These are phyloP conservation scores for Colius striatus DNA, from an alignment of 2,113 vertebrate genomes.

Conservation along the genomic window DNA sequence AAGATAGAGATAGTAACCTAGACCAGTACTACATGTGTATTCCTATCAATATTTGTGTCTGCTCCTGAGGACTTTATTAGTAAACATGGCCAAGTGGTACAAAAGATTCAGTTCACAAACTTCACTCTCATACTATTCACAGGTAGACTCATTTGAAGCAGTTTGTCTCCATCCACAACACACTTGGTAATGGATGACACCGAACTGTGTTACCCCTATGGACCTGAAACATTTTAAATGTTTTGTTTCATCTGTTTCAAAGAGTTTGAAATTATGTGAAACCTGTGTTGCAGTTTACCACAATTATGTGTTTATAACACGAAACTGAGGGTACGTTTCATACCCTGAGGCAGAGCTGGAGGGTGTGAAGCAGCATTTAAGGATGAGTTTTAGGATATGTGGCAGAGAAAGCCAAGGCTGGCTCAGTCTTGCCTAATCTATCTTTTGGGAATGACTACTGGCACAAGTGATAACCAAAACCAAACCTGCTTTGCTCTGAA, in stretches of 20 bases:
- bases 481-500: not conserved
- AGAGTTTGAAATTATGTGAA: not conserved
- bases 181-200: not conserved
- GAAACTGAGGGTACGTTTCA: not conserved
- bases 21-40: not conserved
- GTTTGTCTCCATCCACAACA: not conserved
- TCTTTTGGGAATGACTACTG: not conserved
- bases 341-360: not conserved
- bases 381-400: not conserved
- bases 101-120: rapidly evolving
- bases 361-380: not conserved
- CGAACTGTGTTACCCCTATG: not conserved
- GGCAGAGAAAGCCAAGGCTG: not conserved
- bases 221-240: not conserved
- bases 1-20: not conserved
- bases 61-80: not conserved
- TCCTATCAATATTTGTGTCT: not conserved
- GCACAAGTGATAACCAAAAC: not conserved
- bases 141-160: not conserved
- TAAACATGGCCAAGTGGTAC: not conserved
- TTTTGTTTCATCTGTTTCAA: slow-evolving; percentile 3
- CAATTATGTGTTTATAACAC: slow-evolving; percentile 1
- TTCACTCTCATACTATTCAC: not conserved
- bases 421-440: not conserved
- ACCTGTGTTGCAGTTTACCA: not conserved